Evolutionary conservation across 1,140 invertebrate genomes (phyloP).

Genomic region (Myzus persicae): DNA sequence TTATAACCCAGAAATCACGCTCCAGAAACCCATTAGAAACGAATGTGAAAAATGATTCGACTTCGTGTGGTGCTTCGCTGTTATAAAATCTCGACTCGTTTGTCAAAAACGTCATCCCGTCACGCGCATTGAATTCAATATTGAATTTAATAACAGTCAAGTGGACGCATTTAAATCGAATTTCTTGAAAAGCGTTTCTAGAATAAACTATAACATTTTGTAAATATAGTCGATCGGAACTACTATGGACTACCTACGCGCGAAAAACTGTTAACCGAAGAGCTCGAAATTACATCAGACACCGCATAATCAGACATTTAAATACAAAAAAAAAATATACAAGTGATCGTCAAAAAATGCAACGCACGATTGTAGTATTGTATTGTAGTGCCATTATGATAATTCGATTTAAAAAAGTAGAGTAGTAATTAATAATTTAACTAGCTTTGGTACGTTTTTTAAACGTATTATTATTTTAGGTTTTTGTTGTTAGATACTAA

Average conservation of each 20-base stretch:
- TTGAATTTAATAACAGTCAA: conserved; percentile 4
- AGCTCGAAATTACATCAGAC: neutral
- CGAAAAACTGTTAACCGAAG: neutral
- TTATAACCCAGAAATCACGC: neutral
- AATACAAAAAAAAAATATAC: neutral
- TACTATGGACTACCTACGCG: neutral
- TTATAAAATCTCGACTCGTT: neutral
- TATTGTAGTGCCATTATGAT: too few relatives aligned
- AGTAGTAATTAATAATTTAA: neutral
- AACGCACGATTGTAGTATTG: too few relatives aligned
- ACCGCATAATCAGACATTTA: neutral
- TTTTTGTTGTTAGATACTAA: neutral
- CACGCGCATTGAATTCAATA: neutral
- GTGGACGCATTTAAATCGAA: neutral
- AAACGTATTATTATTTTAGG: neutral
- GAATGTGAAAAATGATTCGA: neutral
- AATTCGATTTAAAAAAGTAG: too few relatives aligned
- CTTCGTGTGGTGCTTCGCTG: neutral
- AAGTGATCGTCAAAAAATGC: neutral
- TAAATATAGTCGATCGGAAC: neutral
- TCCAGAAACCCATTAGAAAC: neutral
- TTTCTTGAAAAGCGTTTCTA: neutral
- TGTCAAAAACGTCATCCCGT: neutral
- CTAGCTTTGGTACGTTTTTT: too few relatives aligned
- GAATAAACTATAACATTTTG: neutral